These are phyloP conservation scores for Abrostola triplasia DNA, from an alignment of 2,888 invertebrate species.

Conservation along the genomic window DNA sequence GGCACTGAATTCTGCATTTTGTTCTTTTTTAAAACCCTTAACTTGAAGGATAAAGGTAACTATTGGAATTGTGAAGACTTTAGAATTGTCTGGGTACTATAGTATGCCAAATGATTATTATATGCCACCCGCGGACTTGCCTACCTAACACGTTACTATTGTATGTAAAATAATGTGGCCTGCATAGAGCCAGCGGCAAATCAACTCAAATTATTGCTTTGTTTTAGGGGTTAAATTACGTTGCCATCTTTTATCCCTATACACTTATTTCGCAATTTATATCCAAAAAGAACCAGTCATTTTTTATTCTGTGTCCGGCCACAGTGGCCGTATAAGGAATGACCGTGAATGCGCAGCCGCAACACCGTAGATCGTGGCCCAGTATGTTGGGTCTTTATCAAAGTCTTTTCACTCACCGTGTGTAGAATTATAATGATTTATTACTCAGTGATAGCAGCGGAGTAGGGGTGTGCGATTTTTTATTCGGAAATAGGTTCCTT, in stretches of 20 bases:
- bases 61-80: too few species aligned
- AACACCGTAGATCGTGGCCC: constrained; percentile 5
- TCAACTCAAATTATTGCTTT: too few species aligned
- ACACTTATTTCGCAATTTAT: neutral
- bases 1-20: neutral
- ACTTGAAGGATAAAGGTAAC: too few species aligned
- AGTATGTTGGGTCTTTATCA: constrained; percentile 15
- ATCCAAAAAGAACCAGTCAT: neutral
- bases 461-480: too few species aligned
- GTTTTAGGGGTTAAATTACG: too few species aligned
- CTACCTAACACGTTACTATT: constrained; percentile 13
- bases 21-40: neutral
- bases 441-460: neutral
- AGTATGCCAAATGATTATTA: neutral
- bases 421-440: constrained; percentile 12
- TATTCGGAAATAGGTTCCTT: too few species aligned
- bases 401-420: constrained; percentile 28
- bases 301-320: neutral
- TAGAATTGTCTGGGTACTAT: too few species aligned
- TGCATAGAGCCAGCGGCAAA: neutral
- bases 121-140: neutral
- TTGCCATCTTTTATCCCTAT: too few species aligned
- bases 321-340: neutral
- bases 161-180: constrained; percentile 26
- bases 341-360: constrained; percentile 5